Evolutionary conservation across 2,797 vertebrate species (phyloP).

Genomic region (Chelonia mydas): DNA sequence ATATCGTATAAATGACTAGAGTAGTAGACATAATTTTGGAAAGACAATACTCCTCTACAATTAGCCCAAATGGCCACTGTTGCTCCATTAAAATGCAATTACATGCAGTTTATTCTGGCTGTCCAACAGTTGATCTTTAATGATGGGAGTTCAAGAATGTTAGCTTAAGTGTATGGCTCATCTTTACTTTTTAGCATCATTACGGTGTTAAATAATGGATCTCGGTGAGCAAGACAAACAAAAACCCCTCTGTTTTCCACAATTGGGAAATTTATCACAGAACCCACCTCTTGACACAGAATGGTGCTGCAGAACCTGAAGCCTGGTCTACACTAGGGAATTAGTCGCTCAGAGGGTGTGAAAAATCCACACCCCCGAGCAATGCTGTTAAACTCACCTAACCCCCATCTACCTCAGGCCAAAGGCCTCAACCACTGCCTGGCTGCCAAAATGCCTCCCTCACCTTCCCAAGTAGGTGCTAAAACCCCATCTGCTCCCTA

Average conservation of each 20-base stretch:
- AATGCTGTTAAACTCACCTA: neutral
- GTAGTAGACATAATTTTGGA: neutral
- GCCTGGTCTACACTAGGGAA: neutral
- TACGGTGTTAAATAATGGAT: neutral
- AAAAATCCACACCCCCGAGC: neutral
- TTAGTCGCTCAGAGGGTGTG: too few relatives aligned
- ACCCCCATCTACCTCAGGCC: neutral
- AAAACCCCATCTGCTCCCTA: neutral
- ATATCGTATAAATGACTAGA: accelerated
- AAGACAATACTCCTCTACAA: neutral
- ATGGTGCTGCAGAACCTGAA: neutral
- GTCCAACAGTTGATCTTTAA: neutral
- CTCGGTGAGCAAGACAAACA: neutral
- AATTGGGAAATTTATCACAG: neutral
- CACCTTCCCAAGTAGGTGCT: neutral
- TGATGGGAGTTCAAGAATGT: neutral
- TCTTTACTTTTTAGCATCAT: accelerated
- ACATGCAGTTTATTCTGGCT: neutral
- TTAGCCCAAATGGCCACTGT: slow-evolving; percentile 61
- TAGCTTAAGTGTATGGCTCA: neutral
- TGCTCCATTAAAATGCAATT: slow-evolving; percentile 42
- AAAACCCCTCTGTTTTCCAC: neutral
- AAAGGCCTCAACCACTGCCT: neutral
- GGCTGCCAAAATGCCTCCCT: neutral
- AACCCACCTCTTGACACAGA: neutral